A percentile compares a stretch with the other conserved stretches of the same genome.
phyloP scores from a whole-genome alignment of 2,888 invertebrate genomes.

The Crepidodera aurea region DNA sequence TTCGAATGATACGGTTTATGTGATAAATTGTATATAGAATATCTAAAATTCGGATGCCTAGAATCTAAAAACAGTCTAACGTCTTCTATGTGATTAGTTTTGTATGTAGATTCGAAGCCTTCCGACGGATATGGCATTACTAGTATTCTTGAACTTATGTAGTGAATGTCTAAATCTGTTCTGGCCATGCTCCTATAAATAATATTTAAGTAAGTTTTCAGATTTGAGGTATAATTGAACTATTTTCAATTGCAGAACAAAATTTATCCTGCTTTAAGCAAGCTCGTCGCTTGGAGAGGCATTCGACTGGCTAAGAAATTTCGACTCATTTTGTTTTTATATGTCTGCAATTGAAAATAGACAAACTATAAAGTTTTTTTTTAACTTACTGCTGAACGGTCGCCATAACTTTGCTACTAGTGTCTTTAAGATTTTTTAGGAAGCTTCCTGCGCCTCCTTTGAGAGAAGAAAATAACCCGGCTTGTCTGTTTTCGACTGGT shows the following conservation, averaged over 20 bases:
- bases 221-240: no score
- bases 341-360: not conserved
- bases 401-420: conserved; percentile 96
- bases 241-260: no score
- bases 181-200: conserved; percentile 78
- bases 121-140: conserved; percentile 97
- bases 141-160: conserved; percentile 88
- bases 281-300: no score
- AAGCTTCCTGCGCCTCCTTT: conserved; percentile 93
- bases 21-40: conserved; percentile 87
- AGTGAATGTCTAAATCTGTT: conserved; percentile 89
- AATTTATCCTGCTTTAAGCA: no score
- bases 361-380: conserved; percentile 46
- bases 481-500: conserved; percentile 53
- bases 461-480: conserved; percentile 82
- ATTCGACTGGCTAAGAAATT: no score
- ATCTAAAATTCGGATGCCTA: conserved; percentile 74
- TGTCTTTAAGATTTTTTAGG: conserved; percentile 93
- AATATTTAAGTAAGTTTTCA: no score
- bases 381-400: conserved; percentile 86
- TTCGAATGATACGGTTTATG: conserved; percentile 66
- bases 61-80: conserved; percentile 83
- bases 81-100: conserved; percentile 92
- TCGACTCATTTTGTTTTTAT: no score
- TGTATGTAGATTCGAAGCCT: conserved; percentile 91